Evolutionary conservation across 2,113 vertebrate genomes (phyloP).

Genomic region (Marmota monax): DNA sequence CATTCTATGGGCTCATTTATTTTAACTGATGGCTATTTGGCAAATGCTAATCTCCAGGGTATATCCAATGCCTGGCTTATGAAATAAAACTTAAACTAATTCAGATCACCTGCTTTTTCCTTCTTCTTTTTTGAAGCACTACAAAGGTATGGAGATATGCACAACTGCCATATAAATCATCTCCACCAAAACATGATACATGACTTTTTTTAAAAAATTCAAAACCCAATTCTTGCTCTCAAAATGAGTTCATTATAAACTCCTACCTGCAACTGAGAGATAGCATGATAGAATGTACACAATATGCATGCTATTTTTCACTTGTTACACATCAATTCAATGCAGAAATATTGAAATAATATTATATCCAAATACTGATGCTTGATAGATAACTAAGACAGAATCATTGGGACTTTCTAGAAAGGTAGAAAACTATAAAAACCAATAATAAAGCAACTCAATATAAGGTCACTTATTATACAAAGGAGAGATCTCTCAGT

Average conservation of each 20-base stretch:
- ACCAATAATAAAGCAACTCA: background rate
- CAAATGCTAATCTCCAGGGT: background rate
- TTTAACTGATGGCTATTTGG: conserved; percentile 14
- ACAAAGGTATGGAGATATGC: background rate
- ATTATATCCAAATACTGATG: background rate
- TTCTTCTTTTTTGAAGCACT: background rate
- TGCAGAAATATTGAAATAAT: background rate
- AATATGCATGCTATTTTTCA: background rate
- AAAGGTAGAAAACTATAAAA: background rate
- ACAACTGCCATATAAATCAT: background rate
- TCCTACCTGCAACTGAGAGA: background rate
- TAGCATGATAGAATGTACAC: background rate
- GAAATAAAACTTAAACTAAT: conserved; percentile 17
- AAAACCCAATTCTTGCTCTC: conserved; percentile 14
- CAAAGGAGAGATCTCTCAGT: background rate
- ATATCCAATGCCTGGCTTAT: background rate
- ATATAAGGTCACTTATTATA: background rate
- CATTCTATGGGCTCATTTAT: background rate
- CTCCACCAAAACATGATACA: background rate
- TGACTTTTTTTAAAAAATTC: background rate
- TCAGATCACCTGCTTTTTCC: background rate
- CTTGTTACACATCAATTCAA: background rate
- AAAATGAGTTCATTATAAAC: conserved; percentile 43
- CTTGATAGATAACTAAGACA: background rate
- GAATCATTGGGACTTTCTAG: background rate